Percentiles rank a stretch among this genome's conserved stretches.
Evolutionary conservation across 2,797 vertebrate species (phyloP).

Genomic region (Xenopus petersii): DNA sequence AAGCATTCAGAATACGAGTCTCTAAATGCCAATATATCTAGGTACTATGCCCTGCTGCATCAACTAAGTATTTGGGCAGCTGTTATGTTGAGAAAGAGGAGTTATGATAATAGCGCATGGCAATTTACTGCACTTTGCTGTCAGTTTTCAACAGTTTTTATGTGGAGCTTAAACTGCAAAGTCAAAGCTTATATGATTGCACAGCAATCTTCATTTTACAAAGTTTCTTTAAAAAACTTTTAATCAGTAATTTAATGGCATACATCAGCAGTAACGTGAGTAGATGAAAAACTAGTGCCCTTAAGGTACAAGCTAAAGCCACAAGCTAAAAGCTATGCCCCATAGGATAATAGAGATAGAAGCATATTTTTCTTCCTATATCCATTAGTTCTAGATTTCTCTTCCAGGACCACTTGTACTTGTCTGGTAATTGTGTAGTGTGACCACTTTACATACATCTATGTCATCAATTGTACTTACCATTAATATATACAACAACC

Average conservation of each 20-base stretch:
- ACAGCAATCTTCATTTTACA: not conserved
- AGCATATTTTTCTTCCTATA: too few species aligned
- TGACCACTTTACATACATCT: too few species aligned
- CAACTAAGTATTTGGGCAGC: not conserved
- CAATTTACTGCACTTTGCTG: not conserved
- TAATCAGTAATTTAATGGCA: not conserved
- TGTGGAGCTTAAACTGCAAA: not conserved
- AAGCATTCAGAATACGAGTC: slow-evolving; percentile 15
- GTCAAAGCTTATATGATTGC: not conserved
- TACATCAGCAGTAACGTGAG: not conserved
- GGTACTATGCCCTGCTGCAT: not conserved
- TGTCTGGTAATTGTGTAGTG: too few species aligned
- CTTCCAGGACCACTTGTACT: too few species aligned
- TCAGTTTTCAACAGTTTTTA: slow-evolving; percentile 7
- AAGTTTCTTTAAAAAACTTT: not conserved
- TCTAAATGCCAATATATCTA: slow-evolving; percentile 6
- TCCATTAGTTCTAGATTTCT: too few species aligned
- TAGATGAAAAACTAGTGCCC: too few species aligned
- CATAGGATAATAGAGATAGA: too few species aligned
- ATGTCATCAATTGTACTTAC: too few species aligned
- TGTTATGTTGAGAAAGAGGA: not conserved
- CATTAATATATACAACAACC: too few species aligned
- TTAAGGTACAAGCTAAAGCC: too few species aligned
- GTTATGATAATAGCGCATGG: slow-evolving; percentile 9
- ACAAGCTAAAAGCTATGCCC: too few species aligned